phyloP scores from a whole-genome alignment of 2,113 vertebrate genomes.

The Pogona vitticeps region DNA sequence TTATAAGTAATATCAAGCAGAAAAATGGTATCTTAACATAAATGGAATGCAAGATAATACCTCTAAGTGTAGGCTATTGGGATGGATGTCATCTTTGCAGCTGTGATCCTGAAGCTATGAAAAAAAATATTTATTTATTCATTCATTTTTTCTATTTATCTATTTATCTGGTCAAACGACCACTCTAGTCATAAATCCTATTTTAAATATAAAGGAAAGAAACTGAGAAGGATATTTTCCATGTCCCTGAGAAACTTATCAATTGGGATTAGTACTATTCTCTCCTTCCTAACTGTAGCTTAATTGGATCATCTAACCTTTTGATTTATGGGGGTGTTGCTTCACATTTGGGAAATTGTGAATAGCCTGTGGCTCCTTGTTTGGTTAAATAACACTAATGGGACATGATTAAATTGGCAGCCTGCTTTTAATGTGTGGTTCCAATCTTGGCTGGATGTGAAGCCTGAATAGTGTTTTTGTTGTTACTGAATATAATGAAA shows the following conservation, averaged over 20 bases:
- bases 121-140: too few species aligned
- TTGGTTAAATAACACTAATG: neutral
- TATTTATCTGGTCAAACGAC: too few species aligned
- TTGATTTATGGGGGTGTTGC: neutral
- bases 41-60: too few species aligned
- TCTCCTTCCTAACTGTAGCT: neutral
- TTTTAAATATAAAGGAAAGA: neutral
- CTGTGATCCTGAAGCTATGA: neutral
- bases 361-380: neutral
- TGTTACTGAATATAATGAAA: neutral
- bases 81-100: neutral
- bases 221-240: neutral
- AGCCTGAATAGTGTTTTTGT: neutral
- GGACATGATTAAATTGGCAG: neutral
- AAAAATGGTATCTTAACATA: too few species aligned
- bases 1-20: neutral
- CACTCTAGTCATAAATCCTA: neutral
- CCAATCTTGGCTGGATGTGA: slow-evolving; percentile 12
- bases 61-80: neutral
- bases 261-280: neutral
- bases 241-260: neutral
- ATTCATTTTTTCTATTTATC: too few species aligned
- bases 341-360: slow-evolving; percentile 7
- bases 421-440: neutral
- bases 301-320: neutral